A percentile compares a stretch with the other conserved stretches of the same genome.
phyloP scores from a whole-genome alignment of 2,797 vertebrate species.

The Microctenopoma lineatum region DNA sequence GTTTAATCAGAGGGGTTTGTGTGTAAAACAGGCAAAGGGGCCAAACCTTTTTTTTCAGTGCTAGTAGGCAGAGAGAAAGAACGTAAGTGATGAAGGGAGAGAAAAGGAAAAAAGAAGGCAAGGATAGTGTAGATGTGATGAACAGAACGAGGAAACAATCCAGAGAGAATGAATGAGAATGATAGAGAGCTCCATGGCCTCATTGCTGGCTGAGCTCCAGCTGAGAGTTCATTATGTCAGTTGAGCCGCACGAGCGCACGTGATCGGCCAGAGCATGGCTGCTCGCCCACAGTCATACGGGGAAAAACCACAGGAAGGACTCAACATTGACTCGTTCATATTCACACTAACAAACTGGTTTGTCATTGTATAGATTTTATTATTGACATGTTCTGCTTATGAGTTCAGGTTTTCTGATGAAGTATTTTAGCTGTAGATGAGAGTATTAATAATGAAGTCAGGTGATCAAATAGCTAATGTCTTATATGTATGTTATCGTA shows the following conservation, averaged over 20 bases:
- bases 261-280: constrained; percentile 62
- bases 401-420: no score
- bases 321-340: not conserved
- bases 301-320: constrained; percentile 1
- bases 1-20: not conserved
- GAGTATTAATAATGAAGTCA: no score
- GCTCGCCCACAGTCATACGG: constrained; percentile 23
- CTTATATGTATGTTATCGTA: no score
- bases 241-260: constrained; percentile 50
- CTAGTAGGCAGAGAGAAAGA: constrained; percentile 7
- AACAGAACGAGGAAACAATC: constrained; percentile 9
- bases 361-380: no score
- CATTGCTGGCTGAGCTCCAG: constrained; percentile 65
- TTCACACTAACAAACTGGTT: not conserved
- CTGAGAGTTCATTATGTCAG: constrained; percentile 74
- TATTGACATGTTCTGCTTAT: no score
- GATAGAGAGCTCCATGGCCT: constrained; percentile 48
- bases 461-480: no score
- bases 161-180: constrained; percentile 40
- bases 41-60: constrained; percentile 1
- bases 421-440: no score
- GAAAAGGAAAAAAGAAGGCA: constrained; percentile 11
- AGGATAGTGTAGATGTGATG: constrained; percentile 14
- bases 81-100: constrained; percentile 19
- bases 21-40: constrained; percentile 6